These are phyloP conservation scores for Dioctria linearis DNA, from an alignment of 2,888 invertebrate genomes.

Conservation along the genomic window DNA sequence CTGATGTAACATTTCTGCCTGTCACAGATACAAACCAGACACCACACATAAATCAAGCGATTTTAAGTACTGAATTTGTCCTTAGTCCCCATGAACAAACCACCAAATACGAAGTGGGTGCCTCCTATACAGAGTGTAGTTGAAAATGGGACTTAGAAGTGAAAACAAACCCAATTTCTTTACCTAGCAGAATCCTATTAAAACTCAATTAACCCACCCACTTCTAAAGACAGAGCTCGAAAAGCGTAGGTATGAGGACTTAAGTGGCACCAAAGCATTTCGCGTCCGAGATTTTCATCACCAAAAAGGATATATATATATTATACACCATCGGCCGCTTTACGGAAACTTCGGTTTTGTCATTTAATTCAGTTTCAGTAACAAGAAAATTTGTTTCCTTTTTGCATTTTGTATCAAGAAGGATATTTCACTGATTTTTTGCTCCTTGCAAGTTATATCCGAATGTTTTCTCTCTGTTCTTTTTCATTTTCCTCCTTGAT, in stretches of 20 bases:
- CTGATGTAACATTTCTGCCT: constrained; percentile 40
- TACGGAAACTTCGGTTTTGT: constrained; percentile 21
- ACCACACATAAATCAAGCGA: constrained; percentile 43
- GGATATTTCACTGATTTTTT: constrained; percentile 30
- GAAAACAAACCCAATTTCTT: constrained; percentile 53
- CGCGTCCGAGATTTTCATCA: constrained; percentile 45
- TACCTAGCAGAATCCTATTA: constrained; percentile 58
- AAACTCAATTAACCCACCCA: constrained; percentile 59
- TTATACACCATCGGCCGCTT: background rate
- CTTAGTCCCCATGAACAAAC: background rate
- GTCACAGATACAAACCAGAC: constrained; percentile 18
- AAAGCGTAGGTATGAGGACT: constrained; percentile 59
- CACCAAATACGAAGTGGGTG: background rate
- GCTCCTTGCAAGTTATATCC: background rate
- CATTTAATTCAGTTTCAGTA: constrained; percentile 51
- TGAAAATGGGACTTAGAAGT: constrained; percentile 39
- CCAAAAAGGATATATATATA: background rate
- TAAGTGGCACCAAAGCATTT: constrained; percentile 59
- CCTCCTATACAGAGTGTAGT: background rate
- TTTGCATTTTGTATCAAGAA: constrained; percentile 32
- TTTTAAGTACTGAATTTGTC: constrained; percentile 18
- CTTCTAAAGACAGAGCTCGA: constrained; percentile 24
- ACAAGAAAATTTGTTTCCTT: constrained; percentile 47
- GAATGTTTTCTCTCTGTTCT: constrained; percentile 23
- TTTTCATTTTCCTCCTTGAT: constrained; percentile 29